Base-by-base conservation (phyloP, 2,888 invertebrate genomes). In the Ferrisia virgata region DNA sequence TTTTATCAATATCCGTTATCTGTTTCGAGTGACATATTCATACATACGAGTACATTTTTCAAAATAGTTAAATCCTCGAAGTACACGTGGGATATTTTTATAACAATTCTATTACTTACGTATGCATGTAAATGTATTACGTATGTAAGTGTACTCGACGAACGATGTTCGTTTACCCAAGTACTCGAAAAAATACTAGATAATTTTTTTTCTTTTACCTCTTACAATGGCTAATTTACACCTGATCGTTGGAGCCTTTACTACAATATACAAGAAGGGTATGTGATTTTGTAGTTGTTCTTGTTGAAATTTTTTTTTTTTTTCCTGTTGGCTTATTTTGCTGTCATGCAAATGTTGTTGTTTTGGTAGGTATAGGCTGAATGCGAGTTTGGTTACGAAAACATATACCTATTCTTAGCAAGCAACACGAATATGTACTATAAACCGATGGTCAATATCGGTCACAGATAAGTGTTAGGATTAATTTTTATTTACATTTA, bases 401-500 rank as follows among this genome's bases (percentile, higher is more conserved):
- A 82, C 53, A 82, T 81, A 69, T 82, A 58, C 58, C 69, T 82
- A 58, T 82, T 53, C 53, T 69, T 82, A 64, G 69, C 80, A 80
- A 82, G 64, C 82, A 64, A 64, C 82, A 82, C 72, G 31, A 82
- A 82, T 64, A 36, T 39, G n/a, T n/a, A n/a, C n/a, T n/a, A 82
- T 64, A 81, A 58, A 82, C 82, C 82, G 82, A 82, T 82, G 69
- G 82, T 82, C 82, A 64, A 40, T 81, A 81, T 82, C 82, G 82
- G 82, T 82, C 82, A 82, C 82, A 82, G 82, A 82, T 82, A 82
- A 82, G 82, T 82, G 82, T 82, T 82, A 82, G 82, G 82, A 82
- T 82, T 82, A 64, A 76, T 33, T 76, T 76, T 36, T 76, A 76
- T 76, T 76, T 76, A 76, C 64, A 64, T 76, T 76, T 76, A 76